These are phyloP conservation scores for Latrodectus hesperus DNA, from an alignment of 2,888 invertebrate species.

Conservation along the genomic window DNA sequence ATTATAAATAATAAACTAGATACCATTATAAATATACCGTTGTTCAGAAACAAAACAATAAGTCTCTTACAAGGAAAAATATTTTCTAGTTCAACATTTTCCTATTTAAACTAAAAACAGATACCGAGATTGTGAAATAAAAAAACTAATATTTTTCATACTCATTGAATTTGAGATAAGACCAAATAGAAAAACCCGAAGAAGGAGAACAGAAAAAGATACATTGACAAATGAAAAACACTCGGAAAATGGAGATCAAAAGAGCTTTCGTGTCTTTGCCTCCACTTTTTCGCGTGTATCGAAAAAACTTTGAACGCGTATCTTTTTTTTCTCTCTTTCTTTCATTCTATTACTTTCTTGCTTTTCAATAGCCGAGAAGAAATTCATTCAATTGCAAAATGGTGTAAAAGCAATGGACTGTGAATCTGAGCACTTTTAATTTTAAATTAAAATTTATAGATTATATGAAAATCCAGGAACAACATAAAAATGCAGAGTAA, in stretches of 20 bases:
- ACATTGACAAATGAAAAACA: constrained; percentile 58
- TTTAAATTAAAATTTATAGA: too few relatives aligned
- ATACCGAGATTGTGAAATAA: neutral
- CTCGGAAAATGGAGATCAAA: neutral
- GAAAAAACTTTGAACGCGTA: constrained; percentile 23
- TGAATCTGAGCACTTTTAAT: constrained; percentile 1
- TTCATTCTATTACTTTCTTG: constrained; percentile 56
- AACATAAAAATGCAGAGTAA: too few relatives aligned
- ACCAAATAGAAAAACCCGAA: constrained; percentile 53
- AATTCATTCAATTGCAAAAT: too few relatives aligned
- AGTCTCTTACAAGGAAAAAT: too few relatives aligned
- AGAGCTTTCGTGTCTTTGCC: constrained; percentile 7
- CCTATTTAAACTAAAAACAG: too few relatives aligned
- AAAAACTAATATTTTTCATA: constrained; percentile 30
- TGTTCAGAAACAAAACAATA: too few relatives aligned
- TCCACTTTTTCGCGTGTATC: constrained; percentile 43
- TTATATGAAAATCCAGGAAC: too few relatives aligned
- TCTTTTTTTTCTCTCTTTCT: constrained; percentile 24
- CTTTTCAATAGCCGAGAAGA: constrained; percentile 11
- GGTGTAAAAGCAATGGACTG: neutral
- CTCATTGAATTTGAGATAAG: constrained; percentile 67
- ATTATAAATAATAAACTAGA: too few relatives aligned
- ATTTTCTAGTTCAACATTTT: too few relatives aligned
- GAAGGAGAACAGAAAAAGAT: constrained; percentile 24
- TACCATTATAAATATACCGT: too few relatives aligned